A percentile compares a stretch with the other conserved stretches of the same genome.
These are phyloP conservation scores for Sinopyrophorus schimmeli DNA, from an alignment of 2,888 invertebrate species.

Conservation along the genomic window DNA sequence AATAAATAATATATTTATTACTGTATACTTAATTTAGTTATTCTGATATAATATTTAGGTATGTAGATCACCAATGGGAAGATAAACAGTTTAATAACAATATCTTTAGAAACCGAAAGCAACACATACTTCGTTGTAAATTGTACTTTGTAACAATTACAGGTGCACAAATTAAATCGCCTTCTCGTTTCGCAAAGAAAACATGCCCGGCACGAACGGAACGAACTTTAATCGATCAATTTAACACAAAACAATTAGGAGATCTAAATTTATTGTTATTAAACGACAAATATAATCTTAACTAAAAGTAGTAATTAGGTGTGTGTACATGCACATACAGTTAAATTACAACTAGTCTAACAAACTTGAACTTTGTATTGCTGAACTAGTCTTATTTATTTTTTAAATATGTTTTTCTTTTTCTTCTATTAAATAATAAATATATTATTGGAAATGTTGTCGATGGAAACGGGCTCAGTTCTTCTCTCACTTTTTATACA, in stretches of 20 bases:
- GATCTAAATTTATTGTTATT: conserved; percentile 22
- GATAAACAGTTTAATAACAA: conserved; percentile 39
- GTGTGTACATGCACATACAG: conserved; percentile 32
- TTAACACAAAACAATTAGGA: too few relatives aligned
- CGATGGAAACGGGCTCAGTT: too few relatives aligned
- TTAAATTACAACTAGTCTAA: conserved; percentile 28
- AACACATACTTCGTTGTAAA: conserved; percentile 10
- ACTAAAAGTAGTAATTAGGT: conserved; percentile 30
- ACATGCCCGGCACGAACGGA: too few relatives aligned
- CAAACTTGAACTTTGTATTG: conserved; percentile 52
- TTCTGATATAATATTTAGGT: conserved; percentile 47
- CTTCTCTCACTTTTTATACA: conserved; percentile 33
- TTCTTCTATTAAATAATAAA: conserved; percentile 41
- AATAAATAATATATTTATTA: conserved; percentile 54
- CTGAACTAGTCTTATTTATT: conserved; percentile 44
- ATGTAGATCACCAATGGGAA: conserved; percentile 46
- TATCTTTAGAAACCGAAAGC: conserved; percentile 13
- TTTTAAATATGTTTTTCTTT: conserved; percentile 35
- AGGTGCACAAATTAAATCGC: conserved; percentile 3
- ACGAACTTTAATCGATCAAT: too few relatives aligned
- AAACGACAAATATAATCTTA: conserved; percentile 24
- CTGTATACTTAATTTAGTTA: conserved; percentile 42
- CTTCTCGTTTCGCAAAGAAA: too few relatives aligned
- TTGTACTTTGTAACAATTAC: conserved; percentile 4
- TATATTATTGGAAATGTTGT: conserved; percentile 41